These are phyloP conservation scores for Nesidiocoris tenuis DNA, from an alignment of 2,888 invertebrate species.

Conservation along the genomic window DNA sequence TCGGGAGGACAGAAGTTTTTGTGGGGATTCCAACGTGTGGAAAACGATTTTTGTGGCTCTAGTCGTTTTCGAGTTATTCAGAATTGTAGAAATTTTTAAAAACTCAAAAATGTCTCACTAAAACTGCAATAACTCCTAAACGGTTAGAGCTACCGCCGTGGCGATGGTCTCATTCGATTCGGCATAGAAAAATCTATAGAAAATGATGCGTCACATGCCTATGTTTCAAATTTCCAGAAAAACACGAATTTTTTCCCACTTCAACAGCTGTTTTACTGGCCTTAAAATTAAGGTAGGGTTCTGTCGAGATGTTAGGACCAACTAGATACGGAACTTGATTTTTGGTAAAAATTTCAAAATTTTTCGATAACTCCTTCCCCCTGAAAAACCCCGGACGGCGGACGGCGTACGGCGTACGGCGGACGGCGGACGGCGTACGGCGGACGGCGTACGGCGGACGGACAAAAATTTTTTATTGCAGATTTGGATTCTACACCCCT, in stretches of 20 bases:
- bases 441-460: too few species aligned
- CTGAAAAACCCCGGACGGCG: too few species aligned
- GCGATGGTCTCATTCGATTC: neutral
- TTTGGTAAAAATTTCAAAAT: neutral
- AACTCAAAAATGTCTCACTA: neutral
- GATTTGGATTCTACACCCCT: too few species aligned
- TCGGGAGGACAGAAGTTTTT: too few species aligned
- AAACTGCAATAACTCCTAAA: neutral
- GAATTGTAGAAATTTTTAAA: neutral
- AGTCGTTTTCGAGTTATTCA: neutral
- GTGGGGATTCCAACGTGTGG: too few species aligned
- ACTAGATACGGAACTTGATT: neutral
- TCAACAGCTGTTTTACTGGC: neutral
- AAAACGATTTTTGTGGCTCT: neutral
- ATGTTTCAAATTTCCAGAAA: neutral
- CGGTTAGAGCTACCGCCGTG: neutral
- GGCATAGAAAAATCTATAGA: neutral
- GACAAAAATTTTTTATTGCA: too few species aligned
- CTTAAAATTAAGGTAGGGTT: neutral
- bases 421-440: neutral
- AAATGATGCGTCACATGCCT: neutral
- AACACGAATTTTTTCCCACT: neutral
- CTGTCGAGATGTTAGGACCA: too few species aligned
- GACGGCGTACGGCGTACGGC: too few species aligned
- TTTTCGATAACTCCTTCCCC: too few species aligned